Evolutionary conservation across 2,888 invertebrate genomes (phyloP).

Genomic region (Macrophya annulata): DNA sequence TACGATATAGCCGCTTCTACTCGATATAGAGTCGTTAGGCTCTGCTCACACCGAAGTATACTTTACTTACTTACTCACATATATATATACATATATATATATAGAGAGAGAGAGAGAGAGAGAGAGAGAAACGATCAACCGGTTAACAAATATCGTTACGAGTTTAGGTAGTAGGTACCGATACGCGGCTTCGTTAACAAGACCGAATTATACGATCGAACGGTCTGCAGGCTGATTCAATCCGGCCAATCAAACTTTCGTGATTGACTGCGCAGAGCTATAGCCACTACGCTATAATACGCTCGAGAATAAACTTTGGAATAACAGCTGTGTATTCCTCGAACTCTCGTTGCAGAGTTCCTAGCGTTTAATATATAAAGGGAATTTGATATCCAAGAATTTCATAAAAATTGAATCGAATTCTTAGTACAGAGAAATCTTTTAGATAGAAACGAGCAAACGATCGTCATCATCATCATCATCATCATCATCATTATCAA

Average conservation of each 20-base stretch:
- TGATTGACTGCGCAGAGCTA: constrained; percentile 26
- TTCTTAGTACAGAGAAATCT: neutral
- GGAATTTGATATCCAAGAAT: neutral
- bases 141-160: constrained; percentile 16
- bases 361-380: too few species aligned
- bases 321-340: constrained; percentile 8
- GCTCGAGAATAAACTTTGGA: constrained; percentile 15
- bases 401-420: neutral
- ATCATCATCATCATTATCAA: too few species aligned
- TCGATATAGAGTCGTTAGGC: constrained; percentile 32
- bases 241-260: constrained; percentile 35
- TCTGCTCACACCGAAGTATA: neutral
- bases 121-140: too few species aligned
- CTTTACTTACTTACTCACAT: neutral
- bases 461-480: neutral
- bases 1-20: constrained; percentile 32
- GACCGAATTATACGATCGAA: constrained; percentile 37
- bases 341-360: too few species aligned
- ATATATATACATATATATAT: too few species aligned
- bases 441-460: neutral
- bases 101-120: too few species aligned
- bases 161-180: neutral
- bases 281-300: neutral
- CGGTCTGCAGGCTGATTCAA: constrained; percentile 23
- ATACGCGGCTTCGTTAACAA: constrained; percentile 15